Conservation (phyloP, 2,888 invertebrate genomes). For the Punctoribates punctum region DNA sequence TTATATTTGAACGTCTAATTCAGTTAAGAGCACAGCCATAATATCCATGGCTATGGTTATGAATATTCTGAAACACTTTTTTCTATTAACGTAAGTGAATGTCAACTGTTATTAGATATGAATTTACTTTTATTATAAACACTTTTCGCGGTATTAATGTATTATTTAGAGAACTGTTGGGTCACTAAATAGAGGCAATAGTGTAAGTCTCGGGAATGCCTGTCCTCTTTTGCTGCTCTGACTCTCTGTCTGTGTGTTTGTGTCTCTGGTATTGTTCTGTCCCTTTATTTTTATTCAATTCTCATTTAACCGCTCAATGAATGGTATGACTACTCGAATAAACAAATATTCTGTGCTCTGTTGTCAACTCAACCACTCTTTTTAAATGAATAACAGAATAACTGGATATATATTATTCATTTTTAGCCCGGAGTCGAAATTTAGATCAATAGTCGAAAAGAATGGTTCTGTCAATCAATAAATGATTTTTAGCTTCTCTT, state of each 20-base stretch:
- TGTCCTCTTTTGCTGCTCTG: neutral
- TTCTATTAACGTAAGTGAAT: conserved; percentile 23
- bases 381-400: conserved; percentile 9
- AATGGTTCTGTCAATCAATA: conserved; percentile 11
- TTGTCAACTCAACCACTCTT: neutral
- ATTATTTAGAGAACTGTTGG: neutral
- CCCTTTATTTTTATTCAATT: conserved; percentile 11
- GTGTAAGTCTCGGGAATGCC: neutral
- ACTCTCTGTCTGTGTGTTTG: no score
- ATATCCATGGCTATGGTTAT: neutral
- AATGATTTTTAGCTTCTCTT: neutral
- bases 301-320: neutral
- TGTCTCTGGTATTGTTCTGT: neutral
- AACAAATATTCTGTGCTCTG: neutral
- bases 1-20: conserved; percentile 15
- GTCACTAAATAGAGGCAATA: neutral
- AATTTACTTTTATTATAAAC: neutral
- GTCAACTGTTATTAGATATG: neutral
- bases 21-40: neutral
- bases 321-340: neutral
- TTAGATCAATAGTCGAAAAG: neutral
- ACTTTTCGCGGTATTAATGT: neutral
- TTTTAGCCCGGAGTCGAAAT: neutral
- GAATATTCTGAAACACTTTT: neutral
- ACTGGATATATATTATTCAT: neutral